Evolutionary conservation across 2,888 invertebrate species (phyloP).

Genomic region (Malthinus seriepunctatus): DNA sequence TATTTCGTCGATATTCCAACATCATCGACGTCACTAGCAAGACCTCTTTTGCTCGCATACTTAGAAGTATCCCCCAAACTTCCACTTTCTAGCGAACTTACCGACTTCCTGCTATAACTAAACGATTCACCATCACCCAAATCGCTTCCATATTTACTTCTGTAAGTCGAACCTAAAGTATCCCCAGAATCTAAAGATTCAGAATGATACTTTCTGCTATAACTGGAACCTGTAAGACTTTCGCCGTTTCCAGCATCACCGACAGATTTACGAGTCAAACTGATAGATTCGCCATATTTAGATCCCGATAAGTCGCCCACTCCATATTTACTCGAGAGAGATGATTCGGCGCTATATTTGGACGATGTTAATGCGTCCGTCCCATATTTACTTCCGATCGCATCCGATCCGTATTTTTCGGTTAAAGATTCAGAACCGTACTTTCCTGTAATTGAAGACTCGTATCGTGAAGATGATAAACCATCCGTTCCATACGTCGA

Average conservation of each 20-base stretch:
- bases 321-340: conserved; percentile 10
- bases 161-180: conserved; percentile 9
- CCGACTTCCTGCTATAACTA: conserved; percentile 38
- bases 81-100: conserved; percentile 26
- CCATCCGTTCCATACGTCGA: conserved; percentile 44
- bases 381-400: conserved; percentile 26
- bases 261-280: conserved; percentile 27
- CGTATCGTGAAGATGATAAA: conserved; percentile 39
- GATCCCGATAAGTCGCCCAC: conserved; percentile 12
- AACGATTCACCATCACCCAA: conserved; percentile 38
- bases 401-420: conserved; percentile 27
- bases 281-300: conserved; percentile 22
- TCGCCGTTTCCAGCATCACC: conserved; percentile 18
- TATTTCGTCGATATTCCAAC: conserved; percentile 12
- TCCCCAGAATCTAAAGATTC: conserved; percentile 21
- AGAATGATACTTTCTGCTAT: conserved; percentile 12
- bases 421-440: conserved; percentile 25
- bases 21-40: conserved; percentile 16
- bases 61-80: conserved; percentile 17
- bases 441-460: conserved; percentile 20
- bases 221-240: conserved; percentile 11
- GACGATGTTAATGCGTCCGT: conserved; percentile 10
- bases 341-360: conserved; percentile 23
- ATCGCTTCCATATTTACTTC: conserved; percentile 15
- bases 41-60: conserved; percentile 18